Evolutionary conservation across 2,888 invertebrate genomes (phyloP), one percentile per base, ranked within the genome.

Genomic region (Dicranocentrus wangi): DNA sequence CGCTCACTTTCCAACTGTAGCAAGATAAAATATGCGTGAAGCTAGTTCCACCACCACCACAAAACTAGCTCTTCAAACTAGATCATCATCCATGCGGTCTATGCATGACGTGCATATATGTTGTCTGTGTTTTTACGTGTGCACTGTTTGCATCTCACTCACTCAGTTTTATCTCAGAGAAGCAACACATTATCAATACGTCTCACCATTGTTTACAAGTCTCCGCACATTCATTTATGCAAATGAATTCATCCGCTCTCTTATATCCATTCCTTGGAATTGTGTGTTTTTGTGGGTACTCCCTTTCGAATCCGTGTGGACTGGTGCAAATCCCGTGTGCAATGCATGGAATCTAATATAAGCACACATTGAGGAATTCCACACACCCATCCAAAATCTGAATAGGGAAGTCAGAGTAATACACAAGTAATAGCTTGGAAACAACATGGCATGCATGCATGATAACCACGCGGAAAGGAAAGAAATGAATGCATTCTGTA

Each of bases 381-480:
- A n/a, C n/a, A n/a, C n/a, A n/a, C n/a, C 15, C 47, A 10, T 3
- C n/a, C n/a, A 15, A 47, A 47, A 47, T 47, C 47, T 47, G 47
- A n/a, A n/a, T 10, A n/a, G 47, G 47, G 15, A 55, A 55, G 25
- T 55, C 55, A 55, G 51, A 19, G 25, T 55, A 55, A 21, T 55
- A 21, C 25, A 25, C 13, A 55, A 25, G 55, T 25, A 55, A 55
- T 55, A 47, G 25, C 28, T 32, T 8, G 53, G 25, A 51, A 77
- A 53, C 77, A 77, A 65, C 70, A 78, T 55, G 78, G 78, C 43
- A 70, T 78, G 65, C 77, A 77, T 77, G 60, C 47, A 47, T n/a
- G 47, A 47, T 47, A n/a, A 47, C 47, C 15, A 47, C 47, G 5
- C 15, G n/a, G n/a, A 47, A 47, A n/a, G 51, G 23, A 70, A 61